Base-by-base conservation (phyloP, 2,113 vertebrate genomes). In the Chionodraco myersi region DNA sequence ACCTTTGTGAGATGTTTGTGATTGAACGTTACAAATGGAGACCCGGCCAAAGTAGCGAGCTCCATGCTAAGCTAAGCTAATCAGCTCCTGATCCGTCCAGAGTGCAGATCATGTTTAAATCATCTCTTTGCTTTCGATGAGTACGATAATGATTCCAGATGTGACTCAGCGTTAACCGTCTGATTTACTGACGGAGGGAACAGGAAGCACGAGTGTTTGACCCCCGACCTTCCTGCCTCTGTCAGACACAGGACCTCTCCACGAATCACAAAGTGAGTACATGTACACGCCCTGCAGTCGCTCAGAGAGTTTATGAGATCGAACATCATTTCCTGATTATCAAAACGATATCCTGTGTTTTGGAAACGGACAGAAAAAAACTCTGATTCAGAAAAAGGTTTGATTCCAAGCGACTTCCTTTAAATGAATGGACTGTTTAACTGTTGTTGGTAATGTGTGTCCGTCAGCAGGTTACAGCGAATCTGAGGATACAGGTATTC, bases 31-130 rank as follows among this genome's bases (percentile, higher is more conserved):
- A 10, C 3, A 21, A 4, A 8, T 54, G 10, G 8, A 1, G 49
- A 18, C 49, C 18, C 0, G 18, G 14, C 12, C 15, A 16, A 6
- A 8, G 18, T 10, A 4, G 18, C 52, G 8, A 8, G 15, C 26
- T 66, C 34, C 11, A 51, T 30, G 65, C 52, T 72, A 65, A 51
- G 65, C 52, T 72, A 65, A 51, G 10, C 44, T 75, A 51, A 48
- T 23, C 44, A 34, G 12, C 10, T 30, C 59, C 41, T 13, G 51
- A 71, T 21, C 21, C 21, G 36, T 36, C 36, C 6, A 6, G 36
- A 6, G 36, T 36, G 36, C 36, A 6, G 36, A 36, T 36, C 6
- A 36, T 6, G 6, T 36, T 36, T 36, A 0, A 36, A 21, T 21
- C 5, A 41, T 41, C 36, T 41, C 36, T 7, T 41, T 41, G 36